phyloP scores from a whole-genome alignment of 2,113 vertebrate species.

The Zosterops borbonicus region DNA sequence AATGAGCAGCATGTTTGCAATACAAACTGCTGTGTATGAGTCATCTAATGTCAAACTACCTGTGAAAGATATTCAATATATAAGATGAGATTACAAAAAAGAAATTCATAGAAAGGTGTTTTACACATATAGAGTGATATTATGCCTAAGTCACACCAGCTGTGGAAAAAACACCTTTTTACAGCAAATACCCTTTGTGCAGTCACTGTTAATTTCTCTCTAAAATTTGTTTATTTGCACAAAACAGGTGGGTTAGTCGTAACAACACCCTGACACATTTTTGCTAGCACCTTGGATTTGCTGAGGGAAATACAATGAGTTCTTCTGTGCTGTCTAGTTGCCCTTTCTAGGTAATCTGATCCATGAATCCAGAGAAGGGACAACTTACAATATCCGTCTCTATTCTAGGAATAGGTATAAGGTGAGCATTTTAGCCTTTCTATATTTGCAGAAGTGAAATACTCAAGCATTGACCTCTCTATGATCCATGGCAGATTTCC shows the following conservation, averaged over 20 bases:
- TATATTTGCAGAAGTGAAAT: slow-evolving; percentile 67
- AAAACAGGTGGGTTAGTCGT: slow-evolving; percentile 10
- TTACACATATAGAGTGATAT: slow-evolving; percentile 36
- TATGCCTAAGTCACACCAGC: slow-evolving; percentile 43
- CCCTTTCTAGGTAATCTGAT: slow-evolving; percentile 59
- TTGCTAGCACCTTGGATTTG: slow-evolving; percentile 38
- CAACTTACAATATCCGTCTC: slow-evolving; percentile 72
- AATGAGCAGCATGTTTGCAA: slow-evolving; percentile 1
- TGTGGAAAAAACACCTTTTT: slow-evolving; percentile 52
- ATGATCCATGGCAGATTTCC: slow-evolving; percentile 41
- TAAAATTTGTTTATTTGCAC: slow-evolving; percentile 46
- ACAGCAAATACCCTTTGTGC: slow-evolving; percentile 33
- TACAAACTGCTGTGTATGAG: slow-evolving; percentile 3
- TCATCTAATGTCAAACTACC: slow-evolving; percentile 30
- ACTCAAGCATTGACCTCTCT: slow-evolving; percentile 54
- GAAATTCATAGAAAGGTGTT: slow-evolving; percentile 14
- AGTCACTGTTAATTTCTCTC: slow-evolving; percentile 50
- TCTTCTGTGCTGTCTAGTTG: slow-evolving; percentile 54
- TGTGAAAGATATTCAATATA: background rate
- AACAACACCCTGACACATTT: slow-evolving; percentile 26
- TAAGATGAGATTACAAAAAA: slow-evolving; percentile 23
- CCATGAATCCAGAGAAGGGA: slow-evolving; percentile 72
- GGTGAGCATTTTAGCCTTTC: slow-evolving; percentile 72
- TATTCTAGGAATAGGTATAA: slow-evolving; percentile 84
- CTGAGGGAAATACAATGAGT: slow-evolving; percentile 12